Evolutionary conservation across 2,797 vertebrate genomes (phyloP).

Genomic region (Ispidina lecontei): DNA sequence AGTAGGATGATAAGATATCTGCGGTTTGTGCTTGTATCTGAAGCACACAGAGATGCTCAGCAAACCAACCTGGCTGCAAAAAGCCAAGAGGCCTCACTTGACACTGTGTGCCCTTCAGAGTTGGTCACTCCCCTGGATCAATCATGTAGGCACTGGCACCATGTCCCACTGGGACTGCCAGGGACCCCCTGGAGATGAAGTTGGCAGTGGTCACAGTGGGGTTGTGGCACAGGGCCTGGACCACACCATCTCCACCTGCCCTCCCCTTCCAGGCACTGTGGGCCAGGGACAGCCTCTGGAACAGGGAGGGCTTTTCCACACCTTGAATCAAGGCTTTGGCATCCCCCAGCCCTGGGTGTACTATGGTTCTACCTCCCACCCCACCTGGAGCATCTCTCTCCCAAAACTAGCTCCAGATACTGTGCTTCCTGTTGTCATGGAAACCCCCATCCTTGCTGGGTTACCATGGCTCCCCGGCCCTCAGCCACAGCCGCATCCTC

Average conservation of each 20-base stretch:
- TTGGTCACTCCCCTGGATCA: fast-evolving
- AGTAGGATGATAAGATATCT: not conserved
- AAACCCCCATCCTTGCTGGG: constrained; percentile 45
- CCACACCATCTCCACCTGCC: not conserved
- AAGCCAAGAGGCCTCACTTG: not conserved
- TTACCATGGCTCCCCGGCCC: constrained; percentile 64
- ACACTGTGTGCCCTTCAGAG: not conserved
- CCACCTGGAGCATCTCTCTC: constrained; percentile 28
- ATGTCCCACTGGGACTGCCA: not conserved
- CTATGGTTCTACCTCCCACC: not conserved
- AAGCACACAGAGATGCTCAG: not conserved
- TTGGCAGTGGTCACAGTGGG: not conserved
- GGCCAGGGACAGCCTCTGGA: not conserved
- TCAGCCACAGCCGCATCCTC: constrained; percentile 27
- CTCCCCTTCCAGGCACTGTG: fast-evolving
- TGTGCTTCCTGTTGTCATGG: constrained; percentile 38
- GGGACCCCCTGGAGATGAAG: not conserved
- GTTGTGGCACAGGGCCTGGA: not conserved
- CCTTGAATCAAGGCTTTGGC: fast-evolving
- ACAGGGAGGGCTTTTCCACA: not conserved
- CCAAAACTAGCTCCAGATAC: constrained; percentile 21
- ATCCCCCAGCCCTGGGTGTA: not conserved
- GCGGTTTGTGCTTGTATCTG: not conserved
- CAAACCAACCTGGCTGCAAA: not conserved
- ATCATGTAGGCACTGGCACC: fast-evolving